Evolutionary conservation across 2,888 invertebrate genomes (phyloP), one percentile per base, ranked within the genome.

Genomic region (Nymphalis polychloros): DNA sequence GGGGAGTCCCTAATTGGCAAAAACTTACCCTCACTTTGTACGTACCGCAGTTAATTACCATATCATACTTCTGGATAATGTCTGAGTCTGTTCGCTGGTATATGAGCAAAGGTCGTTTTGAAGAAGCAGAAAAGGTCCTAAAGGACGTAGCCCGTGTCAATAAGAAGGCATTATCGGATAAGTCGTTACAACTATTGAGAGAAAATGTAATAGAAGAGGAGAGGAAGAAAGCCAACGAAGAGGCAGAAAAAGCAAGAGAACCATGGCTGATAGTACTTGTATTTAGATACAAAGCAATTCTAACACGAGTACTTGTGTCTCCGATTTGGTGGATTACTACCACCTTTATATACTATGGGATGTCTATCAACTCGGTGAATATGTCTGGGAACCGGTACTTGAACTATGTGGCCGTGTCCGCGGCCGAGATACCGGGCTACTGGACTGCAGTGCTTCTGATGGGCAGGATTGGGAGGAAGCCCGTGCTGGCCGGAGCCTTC

Each of bases 11-110:
- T 49, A 90, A 95, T 78, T 97, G 97, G 97, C 93, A 95, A 76
- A 81, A 87, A 48, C 85, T 95, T 3, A 93, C 96, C 6, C 90
- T 95, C 23, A 89, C 94, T 2, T 86, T 96, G 13, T 97, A 96
- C 79, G 83, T 93, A 0, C 97, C 97, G 0, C 94, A 95, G 17
- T 82, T 96, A 16, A 77, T 96, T 0, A 93, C 95, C 48, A 79
- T 97, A 47, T 81, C 92, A 7, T 95, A 95, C 77, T 94, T 94
- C 73, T 95, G 95, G 94, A 77, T 95, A 10, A 86, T 95, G 67
- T 94, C 95, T 0, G 96, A 96, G 84, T 96, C 96, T 4, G 92
- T 96, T 0, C 93, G 97, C 64, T 97, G 97, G 97, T 93, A 96
- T 62, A 86, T 96, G 74, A 94, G 95, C 67, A 95, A 95, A 78